Percentiles rank a stretch among this genome's conserved stretches.
phyloP scores from a whole-genome alignment of 1,140 invertebrate genomes.

The Melitaea cinxia region DNA sequence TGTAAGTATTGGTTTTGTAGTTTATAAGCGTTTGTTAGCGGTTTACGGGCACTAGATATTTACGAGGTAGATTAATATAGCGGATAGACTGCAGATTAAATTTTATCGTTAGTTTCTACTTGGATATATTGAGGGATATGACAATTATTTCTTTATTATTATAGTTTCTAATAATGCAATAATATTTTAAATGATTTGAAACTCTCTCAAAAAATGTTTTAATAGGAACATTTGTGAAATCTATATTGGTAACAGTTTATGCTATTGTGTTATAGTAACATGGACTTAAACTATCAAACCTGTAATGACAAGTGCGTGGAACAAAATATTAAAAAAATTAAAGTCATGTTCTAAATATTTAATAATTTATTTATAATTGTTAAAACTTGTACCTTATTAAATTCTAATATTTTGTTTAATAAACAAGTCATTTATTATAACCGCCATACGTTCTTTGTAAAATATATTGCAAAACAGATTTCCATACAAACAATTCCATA shows the following conservation, averaged over 20 bases:
- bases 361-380: not conserved
- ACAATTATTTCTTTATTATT: not conserved
- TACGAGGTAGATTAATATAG: conserved; percentile 18
- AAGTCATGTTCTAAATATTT: not conserved
- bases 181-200: not conserved
- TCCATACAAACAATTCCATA: conserved; percentile 34
- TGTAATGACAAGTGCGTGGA: too few relatives aligned
- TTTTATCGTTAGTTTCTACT: conserved; percentile 10
- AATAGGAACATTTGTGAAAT: too few relatives aligned
- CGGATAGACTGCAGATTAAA: conserved; percentile 18
- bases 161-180: not conserved
- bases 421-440: not conserved
- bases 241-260: too few relatives aligned
- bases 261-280: too few relatives aligned
- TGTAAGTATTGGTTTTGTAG: conserved; percentile 24
- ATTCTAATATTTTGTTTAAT: not conserved
- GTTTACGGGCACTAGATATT: conserved; percentile 22
- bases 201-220: too few relatives aligned
- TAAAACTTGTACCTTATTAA: not conserved
- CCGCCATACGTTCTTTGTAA: conserved; percentile 8
- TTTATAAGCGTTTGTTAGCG: conserved; percentile 25
- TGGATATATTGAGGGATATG: not conserved
- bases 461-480: conserved; percentile 25
- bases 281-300: too few relatives aligned
- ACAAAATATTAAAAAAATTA: too few relatives aligned